Evolutionary conservation across 2,113 vertebrate genomes (phyloP).

Genomic region (Dolichotis patagonum): DNA sequence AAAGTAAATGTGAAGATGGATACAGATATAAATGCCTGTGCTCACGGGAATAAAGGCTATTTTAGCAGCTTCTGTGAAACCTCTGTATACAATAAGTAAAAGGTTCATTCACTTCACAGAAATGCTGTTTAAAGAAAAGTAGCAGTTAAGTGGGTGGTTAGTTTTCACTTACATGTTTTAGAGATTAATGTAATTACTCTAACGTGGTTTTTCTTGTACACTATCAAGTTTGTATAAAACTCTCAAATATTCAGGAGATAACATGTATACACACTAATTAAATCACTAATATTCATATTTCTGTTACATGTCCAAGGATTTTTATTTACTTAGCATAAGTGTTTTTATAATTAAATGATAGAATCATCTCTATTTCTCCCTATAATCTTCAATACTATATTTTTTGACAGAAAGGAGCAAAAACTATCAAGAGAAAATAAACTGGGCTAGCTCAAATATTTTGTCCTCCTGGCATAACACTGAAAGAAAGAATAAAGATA

Average conservation of each 20-base stretch:
- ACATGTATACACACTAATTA: neutral
- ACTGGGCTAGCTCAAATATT: neutral
- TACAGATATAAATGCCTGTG: neutral
- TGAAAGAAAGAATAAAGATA: neutral
- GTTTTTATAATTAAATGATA: conserved; percentile 32
- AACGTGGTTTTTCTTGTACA: neutral
- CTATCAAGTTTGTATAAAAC: conserved; percentile 31
- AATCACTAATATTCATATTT: neutral
- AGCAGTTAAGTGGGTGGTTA: conserved; percentile 46
- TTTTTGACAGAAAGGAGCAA: neutral
- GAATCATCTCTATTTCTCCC: neutral
- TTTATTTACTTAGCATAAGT: neutral
- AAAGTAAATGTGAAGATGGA: neutral
- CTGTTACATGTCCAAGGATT: neutral
- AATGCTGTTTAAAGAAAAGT: conserved; percentile 49
- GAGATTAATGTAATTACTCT: neutral
- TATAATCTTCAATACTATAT: neutral
- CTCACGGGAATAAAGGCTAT: conserved; percentile 1
- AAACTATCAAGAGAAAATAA: neutral
- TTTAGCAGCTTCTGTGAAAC: conserved; percentile 1
- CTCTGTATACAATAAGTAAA: conserved; percentile 10
- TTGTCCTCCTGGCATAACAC: neutral
- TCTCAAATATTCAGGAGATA: neutral
- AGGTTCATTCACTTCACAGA: conserved; percentile 67
- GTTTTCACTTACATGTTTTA: conserved; percentile 48